Evolutionary conservation across 1,140 invertebrate species (phyloP).

Genomic region (Myzus persicae): DNA sequence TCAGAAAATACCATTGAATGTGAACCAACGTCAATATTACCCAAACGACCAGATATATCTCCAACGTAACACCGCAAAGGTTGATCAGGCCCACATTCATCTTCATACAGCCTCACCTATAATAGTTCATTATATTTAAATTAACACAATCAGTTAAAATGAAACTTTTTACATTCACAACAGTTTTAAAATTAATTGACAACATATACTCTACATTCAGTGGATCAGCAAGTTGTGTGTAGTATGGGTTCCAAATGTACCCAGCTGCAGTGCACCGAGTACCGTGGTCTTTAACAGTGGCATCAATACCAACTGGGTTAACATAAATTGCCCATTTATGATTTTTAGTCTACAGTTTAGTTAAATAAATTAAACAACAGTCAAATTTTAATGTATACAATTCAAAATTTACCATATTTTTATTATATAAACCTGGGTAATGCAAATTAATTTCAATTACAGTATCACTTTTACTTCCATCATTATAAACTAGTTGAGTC

Average conservation of each 20-base stretch:
- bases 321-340: slow-evolving; percentile 95
- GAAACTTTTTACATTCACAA: not conserved
- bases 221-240: slow-evolving; percentile 87
- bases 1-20: slow-evolving; percentile 83
- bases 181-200: not conserved
- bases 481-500: slow-evolving; percentile 86
- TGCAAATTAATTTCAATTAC: slow-evolving; percentile 86
- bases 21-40: slow-evolving; percentile 83
- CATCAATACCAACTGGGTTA: slow-evolving; percentile 92
- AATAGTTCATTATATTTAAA: not conserved
- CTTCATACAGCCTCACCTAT: slow-evolving; percentile 75
- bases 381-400: not conserved
- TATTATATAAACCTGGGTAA: slow-evolving; percentile 82
- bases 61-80: slow-evolving; percentile 92
- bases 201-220: slow-evolving; percentile 77
- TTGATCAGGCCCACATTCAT: slow-evolving; percentile 86
- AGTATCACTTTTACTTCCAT: slow-evolving; percentile 87
- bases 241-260: slow-evolving; percentile 93
- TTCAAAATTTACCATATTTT: slow-evolving; percentile 74
- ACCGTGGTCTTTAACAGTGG: slow-evolving; percentile 78
- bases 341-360: slow-evolving; percentile 72
- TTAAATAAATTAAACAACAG: not conserved
- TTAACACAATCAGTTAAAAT: not conserved
- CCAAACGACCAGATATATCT: slow-evolving; percentile 84
- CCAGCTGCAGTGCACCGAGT: slow-evolving; percentile 89